Conservation (phyloP, 2,113 vertebrate species). For the Otus sunia region DNA sequence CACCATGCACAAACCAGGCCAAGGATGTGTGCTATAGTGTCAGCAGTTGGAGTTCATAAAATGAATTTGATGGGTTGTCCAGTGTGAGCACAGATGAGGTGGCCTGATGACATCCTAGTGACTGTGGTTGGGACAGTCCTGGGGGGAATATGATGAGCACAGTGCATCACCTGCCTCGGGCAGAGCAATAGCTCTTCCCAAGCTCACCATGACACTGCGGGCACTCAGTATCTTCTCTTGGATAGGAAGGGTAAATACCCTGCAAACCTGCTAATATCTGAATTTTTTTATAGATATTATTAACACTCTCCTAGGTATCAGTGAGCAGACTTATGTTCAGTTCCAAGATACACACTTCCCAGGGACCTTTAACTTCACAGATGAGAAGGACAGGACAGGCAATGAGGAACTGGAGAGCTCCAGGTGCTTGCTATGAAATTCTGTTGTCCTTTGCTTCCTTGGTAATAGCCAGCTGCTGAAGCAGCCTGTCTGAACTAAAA, state of each 20-base stretch:
- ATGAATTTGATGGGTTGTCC: neutral
- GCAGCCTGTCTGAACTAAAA: neutral
- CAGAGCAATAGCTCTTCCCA: neutral
- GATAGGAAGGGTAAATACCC: neutral
- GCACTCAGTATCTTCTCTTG: neutral
- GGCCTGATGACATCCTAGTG: neutral
- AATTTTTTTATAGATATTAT: neutral
- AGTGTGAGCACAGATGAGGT: neutral
- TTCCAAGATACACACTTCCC: neutral
- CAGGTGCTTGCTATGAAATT: neutral
- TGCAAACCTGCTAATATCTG: neutral
- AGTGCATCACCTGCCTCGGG: neutral
- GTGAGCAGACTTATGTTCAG: neutral
- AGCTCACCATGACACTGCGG: neutral
- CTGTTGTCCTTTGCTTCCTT: neutral
- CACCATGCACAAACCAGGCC: neutral
- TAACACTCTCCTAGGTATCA: neutral
- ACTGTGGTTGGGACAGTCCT: neutral
- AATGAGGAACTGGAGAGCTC: neutral
- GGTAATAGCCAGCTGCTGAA: neutral
- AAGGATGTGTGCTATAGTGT: neutral
- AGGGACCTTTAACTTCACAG: neutral
- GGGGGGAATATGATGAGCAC: neutral
- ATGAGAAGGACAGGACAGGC: neutral
- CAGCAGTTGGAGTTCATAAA: neutral